Evolutionary conservation across 1,140 invertebrate genomes (phyloP).

Genomic region (Hycleus phaleratus): DNA sequence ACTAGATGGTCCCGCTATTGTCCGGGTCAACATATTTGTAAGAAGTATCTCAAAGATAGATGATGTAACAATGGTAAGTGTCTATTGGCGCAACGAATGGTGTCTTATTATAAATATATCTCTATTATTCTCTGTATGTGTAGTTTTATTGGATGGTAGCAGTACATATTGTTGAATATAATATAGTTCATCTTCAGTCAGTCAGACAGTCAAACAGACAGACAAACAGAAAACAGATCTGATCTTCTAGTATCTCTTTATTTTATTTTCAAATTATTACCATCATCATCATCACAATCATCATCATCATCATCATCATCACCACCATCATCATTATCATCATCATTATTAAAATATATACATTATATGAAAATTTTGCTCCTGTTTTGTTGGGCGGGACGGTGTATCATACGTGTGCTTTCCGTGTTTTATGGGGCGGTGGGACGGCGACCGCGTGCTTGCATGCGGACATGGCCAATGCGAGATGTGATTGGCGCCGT

Average conservation of each 20-base stretch:
- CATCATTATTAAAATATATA: too few species aligned
- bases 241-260: too few species aligned
- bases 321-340: too few species aligned
- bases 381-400: slow-evolving; percentile 21
- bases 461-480: slow-evolving; percentile 30
- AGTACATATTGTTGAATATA: not conserved
- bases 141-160: slow-evolving; percentile 32
- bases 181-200: slow-evolving; percentile 12
- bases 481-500: slow-evolving; percentile 37
- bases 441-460: slow-evolving; percentile 20
- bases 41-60: slow-evolving; percentile 98
- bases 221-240: too few species aligned
- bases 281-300: too few species aligned
- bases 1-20: slow-evolving; percentile 82
- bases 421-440: slow-evolving; percentile 20
- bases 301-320: too few species aligned
- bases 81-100: slow-evolving; percentile 36
- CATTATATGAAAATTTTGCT: too few species aligned
- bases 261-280: too few species aligned
- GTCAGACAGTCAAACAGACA: too few species aligned
- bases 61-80: slow-evolving; percentile 97
- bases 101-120: not conserved
- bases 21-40: slow-evolving; percentile 94
- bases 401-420: slow-evolving; percentile 27
- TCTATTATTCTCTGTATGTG: slow-evolving; percentile 26